Evolutionary conservation across 1,140 invertebrate genomes (phyloP).

Genomic region (Oppia nitens): DNA sequence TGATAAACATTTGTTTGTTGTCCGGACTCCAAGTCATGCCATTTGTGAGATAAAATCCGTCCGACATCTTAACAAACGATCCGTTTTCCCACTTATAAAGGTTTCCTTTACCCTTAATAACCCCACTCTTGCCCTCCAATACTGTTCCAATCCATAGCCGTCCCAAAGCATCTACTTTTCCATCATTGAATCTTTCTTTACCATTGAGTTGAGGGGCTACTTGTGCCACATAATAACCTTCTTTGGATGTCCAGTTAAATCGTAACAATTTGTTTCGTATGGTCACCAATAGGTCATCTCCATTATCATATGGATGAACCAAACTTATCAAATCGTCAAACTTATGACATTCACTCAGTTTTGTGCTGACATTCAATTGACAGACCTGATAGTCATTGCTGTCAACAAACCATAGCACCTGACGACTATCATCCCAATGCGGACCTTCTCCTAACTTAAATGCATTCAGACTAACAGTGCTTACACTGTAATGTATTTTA

Average conservation of each 20-base stretch:
- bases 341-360: not conserved
- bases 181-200: constrained; percentile 55
- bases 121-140: constrained; percentile 23
- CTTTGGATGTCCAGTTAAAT: not conserved
- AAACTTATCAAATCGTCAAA: constrained; percentile 7
- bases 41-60: constrained; percentile 47
- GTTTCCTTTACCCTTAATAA: constrained; percentile 19
- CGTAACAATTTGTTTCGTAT: constrained; percentile 3
- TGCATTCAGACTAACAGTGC: no score
- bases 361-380: not conserved
- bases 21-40: constrained; percentile 58
- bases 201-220: not conserved
- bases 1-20: constrained; percentile 38
- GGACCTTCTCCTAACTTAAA: constrained; percentile 3
- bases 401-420: not conserved
- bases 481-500: no score
- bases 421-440: not conserved
- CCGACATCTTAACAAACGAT: constrained; percentile 15
- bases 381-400: not conserved
- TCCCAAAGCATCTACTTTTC: constrained; percentile 62
- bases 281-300: not conserved
- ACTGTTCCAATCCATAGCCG: constrained; percentile 51
- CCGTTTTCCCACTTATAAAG: constrained; percentile 6
- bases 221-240: not conserved
- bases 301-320: not conserved